Conservation (phyloP, 2,888 invertebrate species). For the Macropis europaea region DNA sequence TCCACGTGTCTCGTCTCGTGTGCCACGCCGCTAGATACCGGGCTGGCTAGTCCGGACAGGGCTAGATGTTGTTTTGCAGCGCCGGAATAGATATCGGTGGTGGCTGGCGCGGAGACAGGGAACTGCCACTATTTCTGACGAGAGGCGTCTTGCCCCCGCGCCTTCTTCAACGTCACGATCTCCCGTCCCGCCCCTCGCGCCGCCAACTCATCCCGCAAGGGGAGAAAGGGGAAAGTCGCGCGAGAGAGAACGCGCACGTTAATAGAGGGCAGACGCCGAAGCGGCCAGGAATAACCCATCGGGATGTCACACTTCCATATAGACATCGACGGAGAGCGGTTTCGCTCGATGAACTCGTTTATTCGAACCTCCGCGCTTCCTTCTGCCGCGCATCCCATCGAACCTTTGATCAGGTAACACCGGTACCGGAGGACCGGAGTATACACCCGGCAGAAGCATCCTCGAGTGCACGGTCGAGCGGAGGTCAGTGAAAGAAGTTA, state of each 20-base stretch:
- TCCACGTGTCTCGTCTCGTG: slow-evolving; percentile 42
- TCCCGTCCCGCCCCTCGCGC: not conserved
- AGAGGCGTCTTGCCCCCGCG: slow-evolving; percentile 61
- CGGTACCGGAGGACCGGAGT: too few relatives aligned
- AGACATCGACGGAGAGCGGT: slow-evolving; percentile 66
- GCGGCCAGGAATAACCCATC: slow-evolving; percentile 78
- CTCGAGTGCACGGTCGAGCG: too few relatives aligned
- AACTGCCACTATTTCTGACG: slow-evolving; percentile 81
- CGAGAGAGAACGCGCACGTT: slow-evolving; percentile 62
- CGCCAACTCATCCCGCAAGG: slow-evolving; percentile 15
- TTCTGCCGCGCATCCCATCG: not conserved
- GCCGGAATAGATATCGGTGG: slow-evolving; percentile 82
- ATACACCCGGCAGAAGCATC: too few relatives aligned
- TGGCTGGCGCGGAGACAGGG: slow-evolving; percentile 79
- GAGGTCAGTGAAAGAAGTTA: too few relatives aligned
- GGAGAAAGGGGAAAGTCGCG: slow-evolving; percentile 46
- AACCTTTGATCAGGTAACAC: too few relatives aligned
- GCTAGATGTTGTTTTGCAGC: slow-evolving; percentile 79
- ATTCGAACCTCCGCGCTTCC: not conserved
- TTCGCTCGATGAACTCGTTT: slow-evolving; percentile 64
- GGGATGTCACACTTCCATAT: slow-evolving; percentile 79
- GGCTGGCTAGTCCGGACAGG: slow-evolving; percentile 59
- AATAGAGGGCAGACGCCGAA: slow-evolving; percentile 71
- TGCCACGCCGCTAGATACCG: slow-evolving; percentile 54
- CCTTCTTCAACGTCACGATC: slow-evolving; percentile 34